Conservation (phyloP, 2,797 vertebrate species). For the Falco concolor region DNA sequence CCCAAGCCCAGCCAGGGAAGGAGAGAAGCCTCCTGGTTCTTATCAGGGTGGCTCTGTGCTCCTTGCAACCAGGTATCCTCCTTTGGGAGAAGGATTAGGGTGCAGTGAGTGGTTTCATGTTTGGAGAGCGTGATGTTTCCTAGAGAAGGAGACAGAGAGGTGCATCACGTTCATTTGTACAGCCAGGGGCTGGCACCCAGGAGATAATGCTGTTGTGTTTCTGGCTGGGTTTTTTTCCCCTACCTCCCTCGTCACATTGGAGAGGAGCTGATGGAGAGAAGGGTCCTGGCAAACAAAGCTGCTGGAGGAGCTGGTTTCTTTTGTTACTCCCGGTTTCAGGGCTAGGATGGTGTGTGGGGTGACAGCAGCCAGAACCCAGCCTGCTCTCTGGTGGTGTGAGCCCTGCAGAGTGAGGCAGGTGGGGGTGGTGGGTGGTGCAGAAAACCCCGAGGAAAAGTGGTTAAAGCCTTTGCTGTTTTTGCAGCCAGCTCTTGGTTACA, state of each 20-base stretch:
- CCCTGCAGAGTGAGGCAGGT: neutral
- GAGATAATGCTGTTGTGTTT: neutral
- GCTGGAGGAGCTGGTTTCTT: neutral
- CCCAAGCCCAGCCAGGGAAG: neutral
- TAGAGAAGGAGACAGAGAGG: neutral
- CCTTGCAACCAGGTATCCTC: too few relatives aligned
- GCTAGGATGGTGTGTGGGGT: rapidly evolving
- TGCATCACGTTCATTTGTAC: neutral
- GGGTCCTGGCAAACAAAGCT: neutral
- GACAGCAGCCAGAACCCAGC: neutral
- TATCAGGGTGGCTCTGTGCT: neutral
- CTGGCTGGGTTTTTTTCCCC: rapidly evolving
- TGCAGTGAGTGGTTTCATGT: neutral
- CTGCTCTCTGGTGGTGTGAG: neutral
- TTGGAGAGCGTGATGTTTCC: neutral
- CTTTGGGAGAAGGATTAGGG: neutral
- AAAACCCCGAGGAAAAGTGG: neutral
- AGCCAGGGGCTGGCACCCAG: neutral
- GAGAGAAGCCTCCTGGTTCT: neutral
- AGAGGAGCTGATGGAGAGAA: neutral
- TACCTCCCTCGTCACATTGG: rapidly evolving
- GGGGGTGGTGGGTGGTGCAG: neutral
- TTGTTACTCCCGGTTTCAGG: neutral
- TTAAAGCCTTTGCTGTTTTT: neutral
- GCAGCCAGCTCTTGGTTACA: neutral